Evolutionary conservation across 1,140 invertebrate species (phyloP), one percentile per base, ranked within the genome.

Genomic region (Venturia canescens): DNA sequence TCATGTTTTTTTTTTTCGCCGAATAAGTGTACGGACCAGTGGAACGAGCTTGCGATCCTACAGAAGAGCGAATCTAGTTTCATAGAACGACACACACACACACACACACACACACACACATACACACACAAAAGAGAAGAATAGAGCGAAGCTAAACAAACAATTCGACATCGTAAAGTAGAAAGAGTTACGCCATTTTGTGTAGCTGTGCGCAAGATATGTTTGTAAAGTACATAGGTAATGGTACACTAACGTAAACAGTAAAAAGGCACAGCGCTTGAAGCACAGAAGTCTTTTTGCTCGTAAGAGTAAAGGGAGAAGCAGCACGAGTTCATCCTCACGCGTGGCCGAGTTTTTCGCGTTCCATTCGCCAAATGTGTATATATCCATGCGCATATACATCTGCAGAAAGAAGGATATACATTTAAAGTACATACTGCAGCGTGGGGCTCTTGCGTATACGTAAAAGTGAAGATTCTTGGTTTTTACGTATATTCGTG

Each of bases 291-390:
- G 69, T 44, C 34, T 71, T n/a, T 71, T n/a, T 18, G n/a, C 34
- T n/a, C 11, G 13, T 16, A n/a, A 53, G n/a, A 31, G 5, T n/a
- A 3, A 16, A n/a, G 18, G n/a, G 31, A 66, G 67, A 34, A 50
- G 34, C 67, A 50, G 34, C 67, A 74, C 74, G 71, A 70, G 74
- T 48, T 78, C 78, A 78, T 80, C 77, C 83, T 78, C 50, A 34
- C 76, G 26, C 16, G 26, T 74, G 72, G 34, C 75, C 71, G 50
- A 81, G 81, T 79, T 83, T 81, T 66, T 79, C 60, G 70, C n/a
- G 60, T 26, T 34, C 1, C 4, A 16, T 34, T 21, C 11, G 38
- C n/a, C n/a, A 34, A 44, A 69, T 18, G 31, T 16, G n/a, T 44
- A 23, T 71, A n/a, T 71, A 34, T 71, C n/a, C n/a, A n/a, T n/a